Base-by-base conservation (phyloP, 2,113 vertebrate species). In the Todiramphus chloris region DNA sequence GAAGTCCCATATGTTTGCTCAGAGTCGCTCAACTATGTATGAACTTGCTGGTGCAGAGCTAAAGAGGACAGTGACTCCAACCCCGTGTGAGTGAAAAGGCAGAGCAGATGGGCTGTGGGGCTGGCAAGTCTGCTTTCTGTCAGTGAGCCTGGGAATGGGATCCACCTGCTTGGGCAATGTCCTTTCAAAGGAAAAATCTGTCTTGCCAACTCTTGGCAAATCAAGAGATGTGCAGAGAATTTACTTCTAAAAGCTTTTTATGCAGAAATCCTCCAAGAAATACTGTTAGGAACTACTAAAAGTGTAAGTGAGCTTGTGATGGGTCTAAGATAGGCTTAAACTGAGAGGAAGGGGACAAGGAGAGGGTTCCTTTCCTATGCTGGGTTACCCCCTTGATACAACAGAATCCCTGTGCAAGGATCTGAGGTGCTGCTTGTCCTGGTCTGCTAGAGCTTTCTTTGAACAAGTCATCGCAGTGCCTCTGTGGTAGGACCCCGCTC, bases 61-160 rank as follows among this genome's bases (percentile, higher is more conserved):
- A 13, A 33, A 87, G 43, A 23, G 27, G 66, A 13, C 23, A 64
- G 13, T 43, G 66, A 31, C 30, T 67, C 43, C 23, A 1, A 4
- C 30, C 17, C 5, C 1, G 0, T 14, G 33, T 0, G 0, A 20
- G 17, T 13, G 13, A 59, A 77, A 59, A 46, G 43, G 30, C 56
- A 77, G 50, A 77, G 46, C 28, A 23, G 24, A 11, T 0, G 3
- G 19, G 35, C 53, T 25, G 24, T 24, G 9, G 4, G 35, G 33
- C 39, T 30, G n/a, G 30, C 19, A 79, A 44, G 50, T 3, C n/a
- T 27, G 11, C 23, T 35, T 50, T 35, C 39, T 73, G 16, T 55
- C 3, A 1, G 28, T 31, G 30, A 76, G 39, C 20, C 16, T 35
- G n/a, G 18, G 10, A 70, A 68, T 12, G 9, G 20, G 17, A 33